These are phyloP conservation scores for Trinorchestia longiramus DNA, from an alignment of 1,140 invertebrate species.

Conservation along the genomic window DNA sequence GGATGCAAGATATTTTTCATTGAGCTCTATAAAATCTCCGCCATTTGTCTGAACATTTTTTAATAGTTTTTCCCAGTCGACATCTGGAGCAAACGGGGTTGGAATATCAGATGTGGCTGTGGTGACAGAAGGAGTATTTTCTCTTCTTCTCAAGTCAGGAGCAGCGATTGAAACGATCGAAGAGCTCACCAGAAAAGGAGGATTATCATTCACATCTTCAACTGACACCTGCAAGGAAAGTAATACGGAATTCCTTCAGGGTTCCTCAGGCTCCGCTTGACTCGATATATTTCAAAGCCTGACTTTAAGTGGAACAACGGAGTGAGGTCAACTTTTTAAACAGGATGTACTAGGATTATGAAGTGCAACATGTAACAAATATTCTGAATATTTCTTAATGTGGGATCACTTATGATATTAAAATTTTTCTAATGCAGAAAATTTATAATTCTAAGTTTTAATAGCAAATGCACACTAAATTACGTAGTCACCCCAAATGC, in stretches of 20 bases:
- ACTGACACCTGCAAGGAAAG: conserved; percentile 23
- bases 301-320: background rate
- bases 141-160: background rate
- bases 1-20: conserved; percentile 36
- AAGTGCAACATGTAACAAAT: background rate
- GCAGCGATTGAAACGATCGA: conserved; percentile 23
- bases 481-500: no score
- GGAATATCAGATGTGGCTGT: conserved; percentile 26
- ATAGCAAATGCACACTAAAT: no score
- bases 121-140: background rate
- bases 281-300: background rate
- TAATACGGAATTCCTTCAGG: background rate
- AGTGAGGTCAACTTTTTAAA: background rate
- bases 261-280: background rate
- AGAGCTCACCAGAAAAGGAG: conserved; percentile 21
- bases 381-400: background rate
- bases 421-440: background rate
- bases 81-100: conserved; percentile 37
- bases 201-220: conserved; percentile 48
- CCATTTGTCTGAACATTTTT: conserved; percentile 30
- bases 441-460: background rate
- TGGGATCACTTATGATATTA: background rate
- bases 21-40: conserved; percentile 10
- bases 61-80: conserved; percentile 44
- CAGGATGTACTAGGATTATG: background rate